Evolutionary conservation across 2,113 vertebrate species (phyloP), one percentile per base, ranked within the genome.

Genomic region (Semicossyphus pulcher): DNA sequence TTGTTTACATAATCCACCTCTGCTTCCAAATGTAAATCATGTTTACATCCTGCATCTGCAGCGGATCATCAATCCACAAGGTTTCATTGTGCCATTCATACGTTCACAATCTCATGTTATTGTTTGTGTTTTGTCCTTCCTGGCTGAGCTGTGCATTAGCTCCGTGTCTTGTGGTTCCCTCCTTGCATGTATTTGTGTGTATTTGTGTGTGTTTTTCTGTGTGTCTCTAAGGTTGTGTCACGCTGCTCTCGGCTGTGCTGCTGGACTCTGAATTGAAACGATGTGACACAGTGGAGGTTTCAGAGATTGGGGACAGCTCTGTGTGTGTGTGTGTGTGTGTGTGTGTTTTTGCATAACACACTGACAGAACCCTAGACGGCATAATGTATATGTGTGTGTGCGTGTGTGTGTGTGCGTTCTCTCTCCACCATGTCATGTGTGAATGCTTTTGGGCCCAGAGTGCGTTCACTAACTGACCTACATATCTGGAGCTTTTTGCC

Each of bases 381-480:
- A 56, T 56, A 31, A 42, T 36, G 34, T 48, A 63, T 67, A 5
- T 34, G 69, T 39, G 39, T 45, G 58, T 52, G 53, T 59, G 29
- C 45, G 10, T 57, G 65, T 72, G 63, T 56, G 66, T 63, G 60
- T 51, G n/a, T 26, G 44, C 9, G 32, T 25, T 52, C 60, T 34
- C 28, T 68, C 49, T 61, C 4, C 62, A 53, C 20, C 62, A 23
- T 80, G 72, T 88, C 72, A 80, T 83, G 78, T 87, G 80, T 86
- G 25, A 74, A 63, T n/a, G 76, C 58, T 77, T 85, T 78, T 72
- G 81, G 83, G 68, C 66, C 39, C 29, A 21, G 21, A 44, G 66
- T 79, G 80, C 41, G 41, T 78, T 83, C 44, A 18, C 68, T 65
- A 31, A 48, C 63, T 88, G 85, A 85, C 86, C 90, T 89, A 88